Base-by-base conservation (phyloP, 1,140 invertebrate species). In the Wiebesia pumilae region DNA sequence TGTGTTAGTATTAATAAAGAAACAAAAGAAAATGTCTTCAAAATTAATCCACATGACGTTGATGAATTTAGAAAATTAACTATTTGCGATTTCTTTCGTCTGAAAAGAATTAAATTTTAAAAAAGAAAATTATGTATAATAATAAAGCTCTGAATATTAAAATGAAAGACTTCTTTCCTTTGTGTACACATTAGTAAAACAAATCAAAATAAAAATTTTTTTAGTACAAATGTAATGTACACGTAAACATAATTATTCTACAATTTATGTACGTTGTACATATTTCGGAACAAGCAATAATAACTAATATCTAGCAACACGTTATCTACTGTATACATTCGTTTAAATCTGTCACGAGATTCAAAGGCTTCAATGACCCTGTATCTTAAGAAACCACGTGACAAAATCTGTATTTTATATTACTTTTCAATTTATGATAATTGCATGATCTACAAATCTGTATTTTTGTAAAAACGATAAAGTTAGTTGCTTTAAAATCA, bases 311-410 rank as follows among this genome's bases (percentile, higher is more conserved):
- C 16, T 54, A 2, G 19, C 19, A 54, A 54, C 7, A 54, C 7
- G 3, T 14, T 54, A 47, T 69, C 12, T 69, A 2, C 10, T 69
- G 30, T 24, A 35, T 38, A 3, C 24, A 71, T 38, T 35, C 0
- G 1, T n/a, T 51, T 54, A 16, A 47, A 77, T n/a, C 19, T 78
- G 47, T 78, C 47, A 54, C 77, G 47, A 54, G n/a, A 54, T 78
- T 54, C 30, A 78, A 54, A 78, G 47, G 47, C 47, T 54, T 78
- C 35, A 54, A 54, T 78, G 54, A 78, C 9, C 47, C n/a, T 78
- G 4, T 51, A 54, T 54, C 47, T 78, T 78, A 78, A 78, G 77
- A 78, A 78, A 54, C 30, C 35, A 9, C 47, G 43, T 54, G 77
- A 78, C 47, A 40, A 81, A 81, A 38, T 58, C 3, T 40, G 2